Evolutionary conservation across 1,140 invertebrate genomes (phyloP).

Genomic region (Acromyrmex echinatior): DNA sequence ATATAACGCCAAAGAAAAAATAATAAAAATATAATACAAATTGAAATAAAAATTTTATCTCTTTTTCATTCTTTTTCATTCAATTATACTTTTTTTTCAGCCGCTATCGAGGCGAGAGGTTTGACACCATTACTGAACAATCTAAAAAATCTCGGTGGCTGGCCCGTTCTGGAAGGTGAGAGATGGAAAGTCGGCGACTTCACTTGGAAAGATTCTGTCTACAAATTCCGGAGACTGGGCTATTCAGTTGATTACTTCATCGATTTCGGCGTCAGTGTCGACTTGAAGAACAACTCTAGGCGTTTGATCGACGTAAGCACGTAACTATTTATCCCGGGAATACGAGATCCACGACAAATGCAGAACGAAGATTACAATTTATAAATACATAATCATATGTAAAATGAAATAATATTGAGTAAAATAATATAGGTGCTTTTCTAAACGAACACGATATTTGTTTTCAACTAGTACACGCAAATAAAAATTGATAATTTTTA

Average conservation of each 20-base stretch:
- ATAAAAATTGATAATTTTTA: slow-evolving; percentile 36
- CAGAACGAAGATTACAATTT: not conserved
- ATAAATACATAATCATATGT: not conserved
- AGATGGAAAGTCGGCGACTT: slow-evolving; percentile 91
- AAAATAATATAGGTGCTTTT: not conserved
- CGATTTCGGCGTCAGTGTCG: slow-evolving; percentile 96
- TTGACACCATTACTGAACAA: slow-evolving; percentile 90
- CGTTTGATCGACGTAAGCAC: slow-evolving; percentile 94
- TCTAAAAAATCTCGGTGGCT: slow-evolving; percentile 93
- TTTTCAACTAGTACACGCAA: not conserved
- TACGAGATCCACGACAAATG: not conserved
- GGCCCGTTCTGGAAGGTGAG: slow-evolving; percentile 94
- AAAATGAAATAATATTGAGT: not conserved
- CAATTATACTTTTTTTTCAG: slow-evolving; percentile 84
- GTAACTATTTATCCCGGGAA: not conserved
- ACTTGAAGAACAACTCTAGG: slow-evolving; percentile 96
- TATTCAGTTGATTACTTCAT: slow-evolving; percentile 97
- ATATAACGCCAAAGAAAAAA: not conserved
- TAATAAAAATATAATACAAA: not conserved
- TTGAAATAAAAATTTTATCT: slow-evolving; percentile 72
- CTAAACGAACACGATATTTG: not conserved
- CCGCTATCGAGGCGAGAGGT: slow-evolving; percentile 91
- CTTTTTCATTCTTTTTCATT: slow-evolving; percentile 47
- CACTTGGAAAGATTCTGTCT: slow-evolving; percentile 94
- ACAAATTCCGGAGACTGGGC: slow-evolving; percentile 92